phyloP scores from a whole-genome alignment of 1,140 invertebrate species.

The Diplogasteroides magnus region DNA sequence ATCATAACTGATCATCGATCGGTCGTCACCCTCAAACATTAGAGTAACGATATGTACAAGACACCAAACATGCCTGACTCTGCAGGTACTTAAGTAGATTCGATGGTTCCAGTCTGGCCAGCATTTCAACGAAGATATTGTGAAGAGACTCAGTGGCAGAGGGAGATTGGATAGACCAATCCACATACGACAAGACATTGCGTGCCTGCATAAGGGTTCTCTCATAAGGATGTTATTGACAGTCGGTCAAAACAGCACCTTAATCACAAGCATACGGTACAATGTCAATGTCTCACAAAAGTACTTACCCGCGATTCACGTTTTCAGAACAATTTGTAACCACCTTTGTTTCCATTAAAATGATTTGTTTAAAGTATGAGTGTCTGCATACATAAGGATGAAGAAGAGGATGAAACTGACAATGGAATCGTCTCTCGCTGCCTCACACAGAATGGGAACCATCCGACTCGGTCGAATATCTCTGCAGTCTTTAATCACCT shows the following conservation, averaged over 20 bases:
- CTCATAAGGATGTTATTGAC: too few species aligned
- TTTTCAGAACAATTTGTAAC: too few species aligned
- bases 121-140: neutral
- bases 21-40: slow-evolving; percentile 19
- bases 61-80: neutral
- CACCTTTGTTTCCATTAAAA: too few species aligned
- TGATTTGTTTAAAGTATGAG: too few species aligned
- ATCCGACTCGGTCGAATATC: neutral
- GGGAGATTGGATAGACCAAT: neutral
- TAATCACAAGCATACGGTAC: neutral
- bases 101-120: neutral
- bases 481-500: neutral
- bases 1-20: slow-evolving; percentile 50
- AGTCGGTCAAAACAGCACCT: neutral
- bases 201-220: neutral
- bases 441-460: neutral
- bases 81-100: neutral
- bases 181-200: neutral
- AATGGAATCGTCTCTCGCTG: too few species aligned
- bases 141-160: neutral
- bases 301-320: too few species aligned
- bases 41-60: slow-evolving; percentile 3
- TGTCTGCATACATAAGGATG: too few species aligned
- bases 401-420: too few species aligned
- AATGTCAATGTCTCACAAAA: too few species aligned